Percentiles rank a stretch among this genome's conserved stretches.
Conservation (phyloP, 2,113 vertebrate species). For the Cheirogaleus medius region DNA sequence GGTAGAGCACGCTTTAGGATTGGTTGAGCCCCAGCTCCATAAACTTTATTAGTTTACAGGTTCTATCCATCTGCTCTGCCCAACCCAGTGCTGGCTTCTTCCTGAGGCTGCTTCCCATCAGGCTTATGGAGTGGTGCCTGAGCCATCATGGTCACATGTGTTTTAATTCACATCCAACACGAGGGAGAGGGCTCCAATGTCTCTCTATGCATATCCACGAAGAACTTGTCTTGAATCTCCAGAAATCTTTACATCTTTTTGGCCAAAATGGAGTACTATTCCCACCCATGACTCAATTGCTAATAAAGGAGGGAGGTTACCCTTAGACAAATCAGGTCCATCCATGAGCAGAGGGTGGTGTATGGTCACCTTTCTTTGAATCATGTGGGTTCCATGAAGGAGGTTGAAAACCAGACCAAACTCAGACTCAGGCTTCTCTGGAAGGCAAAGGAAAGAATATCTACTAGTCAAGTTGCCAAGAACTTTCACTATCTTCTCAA, state of each 20-base stretch:
- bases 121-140: not conserved
- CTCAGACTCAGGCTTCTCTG: not conserved
- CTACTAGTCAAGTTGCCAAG: not conserved
- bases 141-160: not conserved
- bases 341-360: not conserved
- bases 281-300: not conserved
- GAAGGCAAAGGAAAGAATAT: not conserved
- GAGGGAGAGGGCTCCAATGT: not conserved
- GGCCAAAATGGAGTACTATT: not conserved
- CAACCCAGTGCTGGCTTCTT: not conserved
- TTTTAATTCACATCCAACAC: not conserved
- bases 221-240: not conserved
- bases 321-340: not conserved
- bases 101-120: not conserved
- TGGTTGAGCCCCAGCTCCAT: not conserved
- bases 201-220: not conserved
- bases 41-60: not conserved
- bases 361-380: not conserved
- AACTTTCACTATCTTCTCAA: not conserved
- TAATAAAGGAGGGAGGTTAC: not conserved
- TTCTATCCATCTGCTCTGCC: not conserved
- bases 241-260: not conserved
- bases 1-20: no score
- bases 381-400: not conserved
- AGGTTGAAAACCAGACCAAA: not conserved